Percentiles rank a stretch among this genome's conserved stretches.
These are phyloP conservation scores for Sceloporus tristichus DNA, from an alignment of 2,113 vertebrate genomes.

Conservation along the genomic window DNA sequence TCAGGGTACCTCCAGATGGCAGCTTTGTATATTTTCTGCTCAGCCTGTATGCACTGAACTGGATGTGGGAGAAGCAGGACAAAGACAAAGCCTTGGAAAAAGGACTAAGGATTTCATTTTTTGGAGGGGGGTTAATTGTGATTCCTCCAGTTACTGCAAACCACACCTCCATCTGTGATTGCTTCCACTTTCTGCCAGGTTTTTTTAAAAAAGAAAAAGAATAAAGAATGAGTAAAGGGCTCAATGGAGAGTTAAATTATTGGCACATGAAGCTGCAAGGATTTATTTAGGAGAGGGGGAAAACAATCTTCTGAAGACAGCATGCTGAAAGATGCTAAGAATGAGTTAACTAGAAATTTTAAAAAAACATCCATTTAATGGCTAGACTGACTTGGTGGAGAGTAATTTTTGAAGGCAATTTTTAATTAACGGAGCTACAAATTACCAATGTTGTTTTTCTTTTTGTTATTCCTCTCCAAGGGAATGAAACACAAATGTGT, in stretches of 20 bases:
- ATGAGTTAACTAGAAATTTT: neutral
- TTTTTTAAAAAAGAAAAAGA: neutral
- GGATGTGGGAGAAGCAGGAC: constrained; percentile 8
- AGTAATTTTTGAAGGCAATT: neutral
- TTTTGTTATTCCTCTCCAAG: neutral
- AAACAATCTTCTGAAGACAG: no score
- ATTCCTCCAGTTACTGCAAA: neutral
- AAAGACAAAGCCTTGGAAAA: neutral
- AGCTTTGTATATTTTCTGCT: constrained; percentile 33
- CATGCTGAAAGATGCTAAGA: neutral
- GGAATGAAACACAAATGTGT: neutral
- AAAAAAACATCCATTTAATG: neutral
- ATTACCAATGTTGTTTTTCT: neutral
- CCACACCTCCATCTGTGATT: neutral
- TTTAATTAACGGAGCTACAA: neutral
- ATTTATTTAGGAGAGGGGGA: neutral
- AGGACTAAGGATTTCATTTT: neutral
- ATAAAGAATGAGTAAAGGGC: neutral
- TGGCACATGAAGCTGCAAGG: no score
- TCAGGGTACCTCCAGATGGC: constrained; percentile 45
- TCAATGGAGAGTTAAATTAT: neutral
- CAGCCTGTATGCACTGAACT: neutral
- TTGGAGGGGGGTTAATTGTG: neutral
- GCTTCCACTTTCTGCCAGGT: no score
- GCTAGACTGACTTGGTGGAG: neutral